phyloP scores from a whole-genome alignment of 2,113 vertebrate species.

The Lophius piscatorius region DNA sequence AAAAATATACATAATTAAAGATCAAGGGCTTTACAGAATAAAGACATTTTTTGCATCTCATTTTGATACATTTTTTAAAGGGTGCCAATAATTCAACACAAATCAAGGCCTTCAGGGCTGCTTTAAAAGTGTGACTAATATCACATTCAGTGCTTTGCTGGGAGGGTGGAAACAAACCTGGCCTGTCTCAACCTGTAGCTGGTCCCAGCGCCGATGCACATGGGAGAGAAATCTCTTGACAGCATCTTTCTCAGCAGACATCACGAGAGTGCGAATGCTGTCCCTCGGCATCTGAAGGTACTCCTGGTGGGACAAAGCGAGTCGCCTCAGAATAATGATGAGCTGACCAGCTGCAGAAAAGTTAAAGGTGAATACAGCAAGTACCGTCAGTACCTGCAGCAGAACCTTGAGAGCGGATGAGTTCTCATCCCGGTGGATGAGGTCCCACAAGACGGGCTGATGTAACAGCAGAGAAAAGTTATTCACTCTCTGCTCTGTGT shows the following conservation, averaged over 20 bases:
- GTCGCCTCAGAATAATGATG: neutral
- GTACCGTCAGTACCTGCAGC: slow-evolving; percentile 81
- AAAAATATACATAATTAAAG: too few relatives aligned
- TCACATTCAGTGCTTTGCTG: neutral
- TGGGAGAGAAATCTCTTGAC: slow-evolving; percentile 85
- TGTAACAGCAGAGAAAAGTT: slow-evolving; percentile 33
- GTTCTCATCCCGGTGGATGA: slow-evolving; percentile 85
- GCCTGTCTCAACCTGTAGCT: slow-evolving; percentile 79
- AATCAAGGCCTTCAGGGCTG: too few relatives aligned
- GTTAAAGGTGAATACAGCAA: neutral
- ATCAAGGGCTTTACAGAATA: too few relatives aligned
- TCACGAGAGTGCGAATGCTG: slow-evolving; percentile 84
- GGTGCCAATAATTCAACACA: too few relatives aligned
- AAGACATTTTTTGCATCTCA: too few relatives aligned
- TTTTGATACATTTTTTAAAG: too few relatives aligned
- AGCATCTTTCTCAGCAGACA: slow-evolving; percentile 85
- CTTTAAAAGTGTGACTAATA: neutral
- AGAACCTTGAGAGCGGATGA: slow-evolving; percentile 82
- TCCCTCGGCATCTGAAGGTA: slow-evolving; percentile 86
- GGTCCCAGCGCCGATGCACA: slow-evolving; percentile 85
- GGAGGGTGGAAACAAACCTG: slow-evolving; percentile 66
- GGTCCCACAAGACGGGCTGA: slow-evolving; percentile 87
- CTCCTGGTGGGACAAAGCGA: slow-evolving; percentile 70
- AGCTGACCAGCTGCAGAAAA: slow-evolving; percentile 2
- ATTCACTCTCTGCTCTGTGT: slow-evolving; percentile 15